Percentiles rank a stretch among this genome's conserved stretches.
Evolutionary conservation across 2,113 vertebrate genomes (phyloP).

Genomic region (Fukomys damarensis): DNA sequence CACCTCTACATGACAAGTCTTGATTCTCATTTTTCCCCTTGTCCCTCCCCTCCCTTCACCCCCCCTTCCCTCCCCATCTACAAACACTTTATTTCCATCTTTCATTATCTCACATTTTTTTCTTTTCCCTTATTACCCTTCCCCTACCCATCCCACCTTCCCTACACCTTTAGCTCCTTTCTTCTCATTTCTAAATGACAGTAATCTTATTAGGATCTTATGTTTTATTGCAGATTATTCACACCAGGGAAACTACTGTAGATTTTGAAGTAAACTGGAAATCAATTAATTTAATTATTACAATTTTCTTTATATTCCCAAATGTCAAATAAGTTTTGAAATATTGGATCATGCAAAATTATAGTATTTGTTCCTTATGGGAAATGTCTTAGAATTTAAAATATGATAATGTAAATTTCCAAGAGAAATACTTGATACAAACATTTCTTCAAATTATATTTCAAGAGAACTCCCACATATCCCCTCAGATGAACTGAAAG

Average conservation of each 20-base stretch:
- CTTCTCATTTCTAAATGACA: no score
- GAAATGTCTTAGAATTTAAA: background rate
- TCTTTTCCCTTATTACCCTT: no score
- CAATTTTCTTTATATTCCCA: background rate
- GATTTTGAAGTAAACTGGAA: background rate
- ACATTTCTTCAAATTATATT: background rate
- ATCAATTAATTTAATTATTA: background rate
- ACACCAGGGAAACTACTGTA: background rate
- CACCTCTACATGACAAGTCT: no score
- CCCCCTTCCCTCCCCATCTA: no score
- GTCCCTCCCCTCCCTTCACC: no score
- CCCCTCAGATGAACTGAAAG: background rate
- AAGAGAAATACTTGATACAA: background rate
- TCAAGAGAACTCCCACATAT: background rate
- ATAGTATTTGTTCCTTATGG: background rate
- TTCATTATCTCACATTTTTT: no score
- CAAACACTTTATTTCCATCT: no score
- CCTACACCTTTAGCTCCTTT: no score
- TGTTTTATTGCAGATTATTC: no score
- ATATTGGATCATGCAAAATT: background rate
- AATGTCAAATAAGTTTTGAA: background rate
- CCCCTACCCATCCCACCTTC: no score
- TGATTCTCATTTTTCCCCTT: no score
- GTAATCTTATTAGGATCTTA: no score
- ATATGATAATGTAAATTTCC: background rate